Conservation (phyloP, 1,140 invertebrate genomes). For the Danaus melanippus region DNA sequence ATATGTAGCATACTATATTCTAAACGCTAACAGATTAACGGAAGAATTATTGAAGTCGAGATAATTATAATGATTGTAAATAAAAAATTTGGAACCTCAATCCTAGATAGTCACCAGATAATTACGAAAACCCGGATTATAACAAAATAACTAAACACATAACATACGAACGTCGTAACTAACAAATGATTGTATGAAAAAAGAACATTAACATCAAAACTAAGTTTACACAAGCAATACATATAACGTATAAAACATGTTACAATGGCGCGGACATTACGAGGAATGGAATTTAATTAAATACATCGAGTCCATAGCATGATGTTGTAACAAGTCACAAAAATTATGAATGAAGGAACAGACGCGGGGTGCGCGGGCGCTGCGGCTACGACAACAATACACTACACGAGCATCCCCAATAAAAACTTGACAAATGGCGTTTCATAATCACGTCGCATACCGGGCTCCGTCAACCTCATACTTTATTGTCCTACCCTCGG, state of each 20-base stretch:
- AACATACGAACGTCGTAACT: too few relatives aligned
- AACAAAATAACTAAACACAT: too few relatives aligned
- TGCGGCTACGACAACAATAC: conserved; percentile 45
- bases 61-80: too few relatives aligned
- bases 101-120: too few relatives aligned
- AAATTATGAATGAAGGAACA: conserved; percentile 66
- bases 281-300: conserved; percentile 50
- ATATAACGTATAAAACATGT: background rate
- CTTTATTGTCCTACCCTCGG: conserved; percentile 23
- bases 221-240: conserved; percentile 1
- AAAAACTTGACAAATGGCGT: conserved; percentile 71
- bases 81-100: too few relatives aligned
- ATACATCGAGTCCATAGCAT: conserved; percentile 33
- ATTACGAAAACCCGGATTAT: too few relatives aligned
- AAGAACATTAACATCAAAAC: background rate
- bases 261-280: conserved; percentile 9
- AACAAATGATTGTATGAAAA: background rate
- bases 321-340: conserved; percentile 62
- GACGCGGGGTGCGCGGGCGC: conserved; percentile 29
- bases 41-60: too few relatives aligned
- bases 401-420: conserved; percentile 56
- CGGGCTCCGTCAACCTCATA: conserved; percentile 39
- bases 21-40: too few relatives aligned
- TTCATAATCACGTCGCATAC: conserved; percentile 67
- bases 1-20: too few relatives aligned